Evolutionary conservation across 2,113 vertebrate species (phyloP).

Genomic region (Propithecus coquereli): DNA sequence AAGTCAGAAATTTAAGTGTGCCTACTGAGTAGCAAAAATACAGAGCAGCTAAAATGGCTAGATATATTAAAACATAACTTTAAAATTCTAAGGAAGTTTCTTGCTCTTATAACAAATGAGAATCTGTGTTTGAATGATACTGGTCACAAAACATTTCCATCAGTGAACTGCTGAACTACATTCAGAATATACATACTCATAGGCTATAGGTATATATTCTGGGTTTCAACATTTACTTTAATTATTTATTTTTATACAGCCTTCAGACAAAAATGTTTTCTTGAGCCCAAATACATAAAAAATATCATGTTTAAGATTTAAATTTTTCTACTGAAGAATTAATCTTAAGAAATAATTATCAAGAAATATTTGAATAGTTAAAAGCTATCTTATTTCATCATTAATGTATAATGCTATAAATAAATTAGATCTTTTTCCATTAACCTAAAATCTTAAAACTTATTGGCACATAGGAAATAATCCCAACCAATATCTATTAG

Average conservation of each 20-base stretch:
- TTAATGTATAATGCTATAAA: background rate
- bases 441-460: conserved; percentile 17
- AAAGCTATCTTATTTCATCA: conserved; percentile 63
- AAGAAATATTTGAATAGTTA: conserved; percentile 73
- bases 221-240: background rate
- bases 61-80: background rate
- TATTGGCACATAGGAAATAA: background rate
- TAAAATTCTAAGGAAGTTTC: background rate
- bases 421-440: background rate
- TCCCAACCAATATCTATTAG: background rate
- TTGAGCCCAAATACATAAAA: background rate
- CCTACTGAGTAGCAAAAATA: background rate
- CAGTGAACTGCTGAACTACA: background rate
- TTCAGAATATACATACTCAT: background rate
- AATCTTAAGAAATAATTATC: conserved; percentile 68
- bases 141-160: background rate
- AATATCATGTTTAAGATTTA: background rate
- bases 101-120: background rate
- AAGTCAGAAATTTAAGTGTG: background rate
- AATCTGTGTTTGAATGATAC: background rate
- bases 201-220: background rate
- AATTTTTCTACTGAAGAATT: conserved; percentile 68
- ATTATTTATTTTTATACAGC: conserved; percentile 4
- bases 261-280: background rate
- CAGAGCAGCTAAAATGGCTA: background rate